Base-by-base conservation (phyloP, 2,797 vertebrate species). In the Ambastaia sidthimunki region DNA sequence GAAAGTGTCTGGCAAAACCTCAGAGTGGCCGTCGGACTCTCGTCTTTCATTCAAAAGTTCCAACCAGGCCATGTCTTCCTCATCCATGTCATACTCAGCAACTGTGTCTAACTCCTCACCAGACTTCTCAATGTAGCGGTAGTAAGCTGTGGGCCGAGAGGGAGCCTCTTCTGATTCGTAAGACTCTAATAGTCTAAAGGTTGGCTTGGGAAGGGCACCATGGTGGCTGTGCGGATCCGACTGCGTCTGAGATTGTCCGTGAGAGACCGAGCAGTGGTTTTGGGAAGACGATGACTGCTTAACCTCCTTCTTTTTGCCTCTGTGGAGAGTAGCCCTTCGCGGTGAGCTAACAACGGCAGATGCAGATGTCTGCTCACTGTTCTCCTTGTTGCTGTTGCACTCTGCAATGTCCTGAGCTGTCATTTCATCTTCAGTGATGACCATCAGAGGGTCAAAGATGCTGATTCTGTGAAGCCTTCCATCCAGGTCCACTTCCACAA, bases 371-470 rank as follows among this genome's bases (percentile, higher is more conserved):
- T 95, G 94, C 85, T 97, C 95, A 0, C 94, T 96, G 88, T 97
- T 97, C 71, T 97, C 96, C 86, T 97, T 97, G 91, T 97, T 97
- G 89, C 95, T 96, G 80, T 96, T 97, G 89, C 96, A 96, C 82
- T 97, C 96, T 0, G 93, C 94, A 82, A 96, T 96, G 83, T 97
- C 96, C 91, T 97, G 94, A 48, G 96, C 96, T 0, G 93, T 96
- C 87, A 97, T 90, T 78, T 97, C 95, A 0, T 96, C 95, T 81
- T 97, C 96, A 0, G 95, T 96, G 85, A 97, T 96, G 85, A 97
- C 94, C n/a, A 93, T 93, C 19, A 97, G 89, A 0, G 95, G 93
- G 78, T 97, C 95, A 0, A 96, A 95, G 87, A 97, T 96, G 89
- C 93, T 95, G 84, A 97, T 96, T 25, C 95, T 93, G 41, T 97